Base-by-base conservation (phyloP, 2,113 vertebrate species). In the Cyprinodon variegatus region DNA sequence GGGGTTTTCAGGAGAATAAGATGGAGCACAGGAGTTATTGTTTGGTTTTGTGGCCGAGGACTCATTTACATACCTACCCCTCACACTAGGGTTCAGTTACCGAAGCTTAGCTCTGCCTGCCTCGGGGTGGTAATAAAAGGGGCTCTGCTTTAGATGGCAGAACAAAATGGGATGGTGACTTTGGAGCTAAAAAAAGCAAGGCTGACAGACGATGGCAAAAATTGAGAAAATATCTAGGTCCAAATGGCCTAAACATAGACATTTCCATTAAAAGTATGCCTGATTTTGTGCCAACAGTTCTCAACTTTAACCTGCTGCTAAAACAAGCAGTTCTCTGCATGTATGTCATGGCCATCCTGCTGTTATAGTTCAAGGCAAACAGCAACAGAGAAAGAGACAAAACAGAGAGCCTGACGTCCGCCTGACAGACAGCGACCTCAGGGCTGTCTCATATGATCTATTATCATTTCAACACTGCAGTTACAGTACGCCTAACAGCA, bases 41-140 rank as follows among this genome's bases (percentile, higher is more conserved):
- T 92, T 81, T 84, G 91, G 86, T 88, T 86, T 91, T 93, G 89
- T 92, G 90, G 92, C 82, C 78, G 79, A 84, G 87, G 89, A 81
- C 91, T 94, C 88, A 94, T 93, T 94, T 94, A 92, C 93, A 94
- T 94, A 93, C 81, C 77, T 73, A 65, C 71, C 74, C 87, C 72
- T 68, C 29, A 80, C 84, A 83, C 76, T 65, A 74, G 86, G 86
- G 86, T 88, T 90, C 85, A 60, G 75, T 82, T 90, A 90, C 88
- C 86, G 86, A 83, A 89, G 85, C 77, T 63, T 86, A 77, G 83
- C 78, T 79, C 74, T 66, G 65, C 78, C 83, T 83, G 93, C 92
- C 93, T 90, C 64, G 3, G 82, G 91, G 91, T 86, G 65, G 86
- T 89, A 93, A 94, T 94, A 92, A 93, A 91, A 94, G 78, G 79